Evolutionary conservation across 1,140 invertebrate genomes (phyloP).

Genomic region (Bombus confusus): DNA sequence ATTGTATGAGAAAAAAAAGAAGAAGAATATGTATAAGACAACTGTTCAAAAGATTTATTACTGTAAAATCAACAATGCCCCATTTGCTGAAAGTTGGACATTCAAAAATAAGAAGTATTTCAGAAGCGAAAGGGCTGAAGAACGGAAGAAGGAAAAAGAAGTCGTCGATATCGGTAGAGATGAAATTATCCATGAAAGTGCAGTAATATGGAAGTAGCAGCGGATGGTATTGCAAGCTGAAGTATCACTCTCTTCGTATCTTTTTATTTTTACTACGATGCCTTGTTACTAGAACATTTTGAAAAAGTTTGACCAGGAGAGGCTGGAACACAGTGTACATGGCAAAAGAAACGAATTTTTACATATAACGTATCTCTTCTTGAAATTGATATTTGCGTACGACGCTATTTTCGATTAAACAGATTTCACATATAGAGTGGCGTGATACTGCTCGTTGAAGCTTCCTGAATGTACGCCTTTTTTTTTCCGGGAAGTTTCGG

Average conservation of each 20-base stretch:
- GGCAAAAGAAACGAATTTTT: neutral
- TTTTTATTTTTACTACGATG: neutral
- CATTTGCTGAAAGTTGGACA: no score
- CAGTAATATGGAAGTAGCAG: neutral
- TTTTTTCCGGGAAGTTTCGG: conserved; percentile 49
- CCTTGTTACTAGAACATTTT: neutral
- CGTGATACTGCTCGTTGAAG: conserved; percentile 39
- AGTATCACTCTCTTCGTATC: rapidly evolving
- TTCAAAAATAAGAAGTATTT: no score
- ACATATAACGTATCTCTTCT: neutral
- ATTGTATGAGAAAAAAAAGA: no score
- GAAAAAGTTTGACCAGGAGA: rapidly evolving
- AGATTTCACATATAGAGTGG: conserved; percentile 15
- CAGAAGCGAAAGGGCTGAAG: no score
- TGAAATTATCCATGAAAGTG: neutral
- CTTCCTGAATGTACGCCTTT: conserved; percentile 8
- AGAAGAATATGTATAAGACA: no score
- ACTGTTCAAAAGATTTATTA: no score
- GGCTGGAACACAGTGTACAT: neutral
- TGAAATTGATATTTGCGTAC: neutral
- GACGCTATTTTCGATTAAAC: conserved; percentile 45
- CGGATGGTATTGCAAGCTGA: neutral
- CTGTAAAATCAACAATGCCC: no score
- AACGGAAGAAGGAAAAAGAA: no score
- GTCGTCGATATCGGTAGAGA: no score